Evolutionary conservation across 2,888 invertebrate species (phyloP).

Genomic region (Crocallis elinguaria): DNA sequence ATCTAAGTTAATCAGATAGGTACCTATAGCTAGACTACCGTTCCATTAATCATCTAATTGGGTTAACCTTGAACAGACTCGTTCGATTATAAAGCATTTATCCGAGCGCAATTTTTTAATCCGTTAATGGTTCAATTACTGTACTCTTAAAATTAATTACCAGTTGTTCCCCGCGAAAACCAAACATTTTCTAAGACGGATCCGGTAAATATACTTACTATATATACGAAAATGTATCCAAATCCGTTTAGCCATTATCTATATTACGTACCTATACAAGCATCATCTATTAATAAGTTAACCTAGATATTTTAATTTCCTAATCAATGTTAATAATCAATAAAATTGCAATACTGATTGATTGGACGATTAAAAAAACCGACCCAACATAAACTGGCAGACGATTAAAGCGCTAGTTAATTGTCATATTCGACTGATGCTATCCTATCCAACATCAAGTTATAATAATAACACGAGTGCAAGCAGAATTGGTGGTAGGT

Average conservation of each 20-base stretch:
- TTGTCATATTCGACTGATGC: no score
- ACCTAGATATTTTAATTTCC: no score
- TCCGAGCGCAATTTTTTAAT: slow-evolving; percentile 11
- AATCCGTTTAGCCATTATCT: no score
- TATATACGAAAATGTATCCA: no score
- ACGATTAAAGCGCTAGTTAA: neutral
- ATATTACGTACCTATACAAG: no score
- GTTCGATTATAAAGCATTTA: slow-evolving; percentile 20
- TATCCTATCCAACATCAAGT: neutral
- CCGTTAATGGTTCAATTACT: slow-evolving; percentile 15
- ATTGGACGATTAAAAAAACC: no score
- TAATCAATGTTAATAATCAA: no score
- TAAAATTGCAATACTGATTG: no score
- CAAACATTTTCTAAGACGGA: no score
- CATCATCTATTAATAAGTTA: no score
- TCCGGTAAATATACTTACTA: no score
- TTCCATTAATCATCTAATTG: slow-evolving; percentile 23
- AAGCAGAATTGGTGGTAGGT: slow-evolving; percentile 38
- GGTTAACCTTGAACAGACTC: slow-evolving; percentile 20
- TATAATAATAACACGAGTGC: neutral
- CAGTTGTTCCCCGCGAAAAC: no score
- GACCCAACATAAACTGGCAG: neutral
- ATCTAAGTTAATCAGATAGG: neutral
- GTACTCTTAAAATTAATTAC: neutral
- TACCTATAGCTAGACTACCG: slow-evolving; percentile 17